Conservation (phyloP, 2,888 invertebrate species). For the Tetramorium bicarinatum region DNA sequence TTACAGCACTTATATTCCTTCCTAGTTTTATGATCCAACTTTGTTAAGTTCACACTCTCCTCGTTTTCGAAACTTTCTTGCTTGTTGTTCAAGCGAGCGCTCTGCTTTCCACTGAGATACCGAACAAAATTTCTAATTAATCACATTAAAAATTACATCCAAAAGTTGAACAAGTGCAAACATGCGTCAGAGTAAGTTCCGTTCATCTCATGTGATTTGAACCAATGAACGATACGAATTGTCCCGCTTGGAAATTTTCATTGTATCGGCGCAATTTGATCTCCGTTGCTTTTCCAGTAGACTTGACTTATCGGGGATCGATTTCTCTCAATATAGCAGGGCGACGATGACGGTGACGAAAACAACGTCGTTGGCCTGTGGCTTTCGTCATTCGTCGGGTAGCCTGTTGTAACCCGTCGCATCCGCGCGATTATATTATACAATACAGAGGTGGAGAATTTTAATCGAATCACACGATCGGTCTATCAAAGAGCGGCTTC, state of each 20-base stretch:
- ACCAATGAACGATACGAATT: neutral
- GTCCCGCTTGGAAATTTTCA: conserved; percentile 1
- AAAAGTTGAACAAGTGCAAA: neutral
- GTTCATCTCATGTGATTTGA: neutral
- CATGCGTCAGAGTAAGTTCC: neutral
- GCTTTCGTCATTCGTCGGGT: conserved; percentile 47
- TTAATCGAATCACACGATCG: conserved; percentile 83
- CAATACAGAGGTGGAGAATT: conserved; percentile 70
- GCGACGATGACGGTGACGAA: conserved; percentile 47
- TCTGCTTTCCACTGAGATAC: neutral
- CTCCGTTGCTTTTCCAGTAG: conserved; percentile 4
- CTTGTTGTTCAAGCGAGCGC: conserved; percentile 2
- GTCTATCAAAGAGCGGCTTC: conserved; percentile 80
- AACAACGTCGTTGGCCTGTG: conserved; percentile 49
- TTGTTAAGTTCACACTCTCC: conserved; percentile 8
- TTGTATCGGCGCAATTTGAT: conserved; percentile 27
- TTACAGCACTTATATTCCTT: neutral
- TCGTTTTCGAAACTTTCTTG: conserved; percentile 2
- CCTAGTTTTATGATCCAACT: conserved; percentile 9
- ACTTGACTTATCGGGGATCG: conserved; percentile 15
- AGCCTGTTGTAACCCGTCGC: neutral
- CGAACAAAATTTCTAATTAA: conserved; percentile 22
- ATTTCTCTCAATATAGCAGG: conserved; percentile 44
- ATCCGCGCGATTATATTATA: conserved; percentile 27
- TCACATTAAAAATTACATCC: neutral